Base-by-base conservation (phyloP, 2,888 invertebrate species). In the Meiosimyza platycephala region DNA sequence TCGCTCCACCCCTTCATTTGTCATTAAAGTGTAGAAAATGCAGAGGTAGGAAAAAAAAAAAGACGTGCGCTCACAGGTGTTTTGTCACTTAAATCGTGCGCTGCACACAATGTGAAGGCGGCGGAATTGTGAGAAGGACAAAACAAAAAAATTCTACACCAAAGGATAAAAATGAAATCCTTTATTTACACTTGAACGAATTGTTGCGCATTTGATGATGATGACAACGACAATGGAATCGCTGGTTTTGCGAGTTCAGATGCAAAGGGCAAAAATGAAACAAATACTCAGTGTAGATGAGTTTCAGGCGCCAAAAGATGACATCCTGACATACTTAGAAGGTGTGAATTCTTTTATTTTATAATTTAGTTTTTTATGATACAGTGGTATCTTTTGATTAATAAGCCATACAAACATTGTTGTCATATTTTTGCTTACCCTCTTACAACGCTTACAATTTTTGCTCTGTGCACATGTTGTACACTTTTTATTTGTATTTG, bases 151-250 rank as follows among this genome's bases (percentile, higher is more conserved):
- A 40, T 40, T 6, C 40, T 7, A 40, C 6, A 74, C 67, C 66
- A 73, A 76, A 76, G 71, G 74, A 73, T 73, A 76, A 74, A 72
- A 72, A 76, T 74, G 71, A 67, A 74, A 74, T 79, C 80, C 79
- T 80, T 81, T 82, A 81, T 81, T 84, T 82, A 83, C 84, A 83
- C 84, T 80, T 81, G 79, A 82, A 76, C 78, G 79, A 80, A 82
- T 83, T 83, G 82, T 81, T 82, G 83, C 82, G 81, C 83, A 82
- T 82, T 82, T 82, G 77, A 22, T 57, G 72, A 66, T 52, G 72
- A 65, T 73, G 74, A 73, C 72, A 74, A 22, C 69, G 66, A 68
- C 52, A 55, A 54, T 66, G 33, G 9, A 40, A 40, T 40, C 9
- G 40, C 40, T 40, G 40, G 40, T 28, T 28, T 22, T 28, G 48